A percentile compares a stretch with the other conserved stretches of the same genome.
Conservation (phyloP, 37 sponge, comb jelly and placozoan species). For the Agelas oroides region DNA sequence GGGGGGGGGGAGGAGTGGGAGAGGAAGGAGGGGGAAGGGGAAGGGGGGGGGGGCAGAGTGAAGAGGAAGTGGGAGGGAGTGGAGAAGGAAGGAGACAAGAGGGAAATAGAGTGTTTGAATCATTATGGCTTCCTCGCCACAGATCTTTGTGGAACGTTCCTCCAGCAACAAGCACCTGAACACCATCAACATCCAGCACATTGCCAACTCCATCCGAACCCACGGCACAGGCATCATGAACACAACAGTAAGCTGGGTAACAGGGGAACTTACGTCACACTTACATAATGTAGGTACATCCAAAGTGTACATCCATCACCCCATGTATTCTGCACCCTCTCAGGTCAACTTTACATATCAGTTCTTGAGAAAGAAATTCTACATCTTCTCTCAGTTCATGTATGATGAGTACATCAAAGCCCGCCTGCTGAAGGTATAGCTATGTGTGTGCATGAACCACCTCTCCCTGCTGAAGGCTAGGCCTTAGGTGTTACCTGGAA, state of each 20-base stretch:
- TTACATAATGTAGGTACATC: too few species aligned
- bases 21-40: neutral
- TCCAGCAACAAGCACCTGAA: conserved; percentile 92
- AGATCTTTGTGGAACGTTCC: conserved; percentile 89
- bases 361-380: conserved; percentile 96
- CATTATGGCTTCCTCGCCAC: too few species aligned
- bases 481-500: too few species aligned
- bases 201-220: conserved; percentile 97
- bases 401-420: conserved; percentile 99
- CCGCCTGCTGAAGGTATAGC: conserved; percentile 84
- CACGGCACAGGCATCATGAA: conserved; percentile 99
- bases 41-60: neutral
- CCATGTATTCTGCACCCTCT: too few species aligned
- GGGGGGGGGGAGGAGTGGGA: neutral
- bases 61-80: neutral
- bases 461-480: too few species aligned
- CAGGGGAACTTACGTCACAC: too few species aligned
- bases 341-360: conserved; percentile 98
- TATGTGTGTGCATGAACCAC: neutral
- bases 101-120: too few species aligned
- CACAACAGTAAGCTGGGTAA: conserved; percentile 68
- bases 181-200: conserved; percentile 98
- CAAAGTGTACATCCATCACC: too few species aligned
- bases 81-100: neutral
- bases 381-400: conserved; percentile 97